Conservation (phyloP, 2,113 vertebrate species). For the Drymodes brunneopygia region DNA sequence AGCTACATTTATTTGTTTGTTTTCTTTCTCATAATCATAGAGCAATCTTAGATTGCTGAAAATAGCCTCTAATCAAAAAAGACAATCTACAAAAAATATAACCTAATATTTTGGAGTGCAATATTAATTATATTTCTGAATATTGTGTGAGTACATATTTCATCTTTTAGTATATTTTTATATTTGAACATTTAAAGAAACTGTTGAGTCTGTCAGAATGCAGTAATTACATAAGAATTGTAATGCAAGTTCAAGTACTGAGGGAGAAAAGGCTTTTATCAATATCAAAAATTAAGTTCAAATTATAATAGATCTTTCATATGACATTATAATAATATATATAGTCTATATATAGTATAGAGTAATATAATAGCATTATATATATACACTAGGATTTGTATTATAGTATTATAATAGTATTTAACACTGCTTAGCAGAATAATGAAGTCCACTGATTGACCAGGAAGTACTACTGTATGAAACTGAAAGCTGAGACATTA, state of each 20-base stretch:
- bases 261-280: not conserved
- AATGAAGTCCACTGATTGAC: not conserved
- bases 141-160: not conserved
- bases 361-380: not conserved
- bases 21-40: not conserved
- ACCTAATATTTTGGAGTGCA: accelerated
- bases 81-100: not conserved
- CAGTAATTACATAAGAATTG: not conserved
- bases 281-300: not conserved
- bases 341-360: not conserved
- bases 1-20: not conserved
- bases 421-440: not conserved
- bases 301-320: not conserved
- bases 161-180: not conserved
- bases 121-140: not conserved
- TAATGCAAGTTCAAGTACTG: not conserved
- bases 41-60: not conserved
- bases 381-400: not conserved
- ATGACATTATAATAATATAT: not conserved
- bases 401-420: not conserved
- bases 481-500: not conserved
- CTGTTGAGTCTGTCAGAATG: not conserved
- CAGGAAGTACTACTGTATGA: not conserved
- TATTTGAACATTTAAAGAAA: not conserved
- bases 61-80: not conserved